Evolutionary conservation across 1,140 invertebrate species (phyloP).

Genomic region (Laupala kohalensis): DNA sequence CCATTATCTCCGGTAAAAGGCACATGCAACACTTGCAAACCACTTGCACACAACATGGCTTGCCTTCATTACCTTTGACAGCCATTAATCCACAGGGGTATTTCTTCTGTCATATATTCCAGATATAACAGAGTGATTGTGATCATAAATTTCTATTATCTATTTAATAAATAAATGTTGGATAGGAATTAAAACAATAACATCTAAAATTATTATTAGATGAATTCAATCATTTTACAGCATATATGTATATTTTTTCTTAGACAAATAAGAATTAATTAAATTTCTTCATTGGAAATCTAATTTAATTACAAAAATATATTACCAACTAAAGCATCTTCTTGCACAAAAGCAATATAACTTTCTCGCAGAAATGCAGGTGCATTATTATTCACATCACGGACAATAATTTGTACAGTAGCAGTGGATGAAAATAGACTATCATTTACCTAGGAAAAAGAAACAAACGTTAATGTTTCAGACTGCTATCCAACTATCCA

Average conservation of each 20-base stretch:
- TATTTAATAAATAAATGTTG: neutral
- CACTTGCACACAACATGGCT: too few species aligned
- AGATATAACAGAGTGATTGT: too few species aligned
- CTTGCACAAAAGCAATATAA: conserved; percentile 58
- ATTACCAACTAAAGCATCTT: conserved; percentile 58
- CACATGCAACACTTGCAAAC: too few species aligned
- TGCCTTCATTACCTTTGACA: too few species aligned
- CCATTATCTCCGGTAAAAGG: too few species aligned
- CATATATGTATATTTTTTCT: neutral
- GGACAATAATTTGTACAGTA: conserved; percentile 57
- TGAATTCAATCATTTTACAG: neutral
- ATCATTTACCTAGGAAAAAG: conserved; percentile 52
- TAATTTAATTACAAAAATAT: neutral
- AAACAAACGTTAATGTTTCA: neutral
- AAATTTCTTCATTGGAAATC: neutral
- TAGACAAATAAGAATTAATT: neutral
- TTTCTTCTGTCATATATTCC: too few species aligned
- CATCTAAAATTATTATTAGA: neutral
- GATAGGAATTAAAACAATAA: neutral
- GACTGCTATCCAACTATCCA: too few species aligned
- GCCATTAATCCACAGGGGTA: too few species aligned
- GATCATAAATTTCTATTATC: too few species aligned
- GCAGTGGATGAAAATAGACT: conserved; percentile 55
- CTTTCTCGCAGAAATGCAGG: conserved; percentile 60
- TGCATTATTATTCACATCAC: conserved; percentile 77